These are phyloP conservation scores for Thamnophis sirtalis DNA, from an alignment of 2,113 vertebrate species.

Conservation along the genomic window DNA sequence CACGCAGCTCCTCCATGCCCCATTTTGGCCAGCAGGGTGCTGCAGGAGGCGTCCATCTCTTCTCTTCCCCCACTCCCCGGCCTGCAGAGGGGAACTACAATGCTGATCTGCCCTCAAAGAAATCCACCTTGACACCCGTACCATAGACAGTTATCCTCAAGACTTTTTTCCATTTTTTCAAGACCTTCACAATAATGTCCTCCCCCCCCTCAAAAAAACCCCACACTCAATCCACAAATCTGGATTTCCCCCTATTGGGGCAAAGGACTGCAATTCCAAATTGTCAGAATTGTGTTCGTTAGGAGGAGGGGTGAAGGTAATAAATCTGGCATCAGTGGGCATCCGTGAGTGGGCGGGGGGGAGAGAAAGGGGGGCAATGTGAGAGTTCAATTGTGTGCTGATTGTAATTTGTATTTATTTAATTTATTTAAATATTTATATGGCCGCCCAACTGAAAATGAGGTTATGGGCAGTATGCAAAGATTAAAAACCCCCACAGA, in stretches of 20 bases:
- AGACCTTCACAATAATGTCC: not conserved
- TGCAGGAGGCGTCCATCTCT: too few relatives aligned
- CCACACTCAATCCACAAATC: not conserved
- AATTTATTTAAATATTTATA: not conserved
- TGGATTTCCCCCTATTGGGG: not conserved
- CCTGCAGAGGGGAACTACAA: too few relatives aligned
- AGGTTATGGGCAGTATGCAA: not conserved
- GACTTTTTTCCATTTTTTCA: not conserved
- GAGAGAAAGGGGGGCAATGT: not conserved
- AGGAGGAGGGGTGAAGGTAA: not conserved
- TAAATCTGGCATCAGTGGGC: not conserved
- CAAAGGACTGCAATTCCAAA: not conserved
- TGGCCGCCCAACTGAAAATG: not conserved
- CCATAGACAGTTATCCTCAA: not conserved
- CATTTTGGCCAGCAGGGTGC: too few relatives aligned
- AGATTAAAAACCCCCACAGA: not conserved
- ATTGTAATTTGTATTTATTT: not conserved
- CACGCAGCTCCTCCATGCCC: too few relatives aligned
- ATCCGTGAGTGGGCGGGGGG: not conserved
- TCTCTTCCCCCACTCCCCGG: too few relatives aligned
- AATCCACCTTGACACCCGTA: too few relatives aligned
- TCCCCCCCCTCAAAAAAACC: not conserved
- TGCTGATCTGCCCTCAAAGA: too few relatives aligned
- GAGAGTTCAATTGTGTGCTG: not conserved
- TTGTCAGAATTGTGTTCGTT: not conserved